A percentile compares a stretch with the other conserved stretches of the same genome.
phyloP scores from a whole-genome alignment of 2,113 vertebrate genomes.

The Xiphias gladius region DNA sequence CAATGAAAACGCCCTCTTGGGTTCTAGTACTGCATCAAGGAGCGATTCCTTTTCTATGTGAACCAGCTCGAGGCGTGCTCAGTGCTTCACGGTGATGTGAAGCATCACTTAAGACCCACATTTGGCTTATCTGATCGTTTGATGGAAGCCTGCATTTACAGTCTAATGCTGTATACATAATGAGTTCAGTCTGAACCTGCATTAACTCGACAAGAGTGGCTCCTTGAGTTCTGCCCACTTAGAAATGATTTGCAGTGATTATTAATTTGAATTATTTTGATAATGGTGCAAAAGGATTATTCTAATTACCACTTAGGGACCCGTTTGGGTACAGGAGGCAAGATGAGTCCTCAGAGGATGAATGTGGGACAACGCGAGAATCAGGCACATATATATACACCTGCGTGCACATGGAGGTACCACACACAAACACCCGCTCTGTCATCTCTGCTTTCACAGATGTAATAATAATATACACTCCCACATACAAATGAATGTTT shows the following conservation, averaged over 20 bases:
- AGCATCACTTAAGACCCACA: constrained; percentile 1
- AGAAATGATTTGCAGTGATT: constrained; percentile 10
- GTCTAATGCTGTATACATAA: not conserved
- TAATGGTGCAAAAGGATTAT: constrained; percentile 14
- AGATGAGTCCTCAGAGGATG: constrained; percentile 15
- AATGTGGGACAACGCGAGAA: not conserved
- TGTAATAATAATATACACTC: not conserved
- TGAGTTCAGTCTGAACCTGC: not conserved
- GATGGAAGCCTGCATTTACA: not conserved
- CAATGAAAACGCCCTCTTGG: not conserved
- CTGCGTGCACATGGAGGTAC: not conserved
- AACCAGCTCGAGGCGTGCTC: not conserved
- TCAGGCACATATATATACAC: not conserved
- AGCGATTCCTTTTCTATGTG: not conserved
- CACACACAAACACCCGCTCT: constrained; percentile 7
- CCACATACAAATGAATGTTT: not conserved
- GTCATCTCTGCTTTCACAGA: rapidly evolving
- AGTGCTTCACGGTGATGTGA: not conserved
- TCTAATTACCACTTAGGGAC: constrained; percentile 25
- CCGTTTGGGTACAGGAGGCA: not conserved
- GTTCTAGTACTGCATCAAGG: constrained; percentile 16
- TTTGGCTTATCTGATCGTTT: constrained; percentile 7
- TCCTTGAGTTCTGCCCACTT: not conserved
- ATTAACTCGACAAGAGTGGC: constrained; percentile 13
- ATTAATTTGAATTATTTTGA: constrained; percentile 41